Evolutionary conservation across 2,113 vertebrate species (phyloP), one percentile per base, ranked within the genome.

Genomic region (Clinocottus analis): DNA sequence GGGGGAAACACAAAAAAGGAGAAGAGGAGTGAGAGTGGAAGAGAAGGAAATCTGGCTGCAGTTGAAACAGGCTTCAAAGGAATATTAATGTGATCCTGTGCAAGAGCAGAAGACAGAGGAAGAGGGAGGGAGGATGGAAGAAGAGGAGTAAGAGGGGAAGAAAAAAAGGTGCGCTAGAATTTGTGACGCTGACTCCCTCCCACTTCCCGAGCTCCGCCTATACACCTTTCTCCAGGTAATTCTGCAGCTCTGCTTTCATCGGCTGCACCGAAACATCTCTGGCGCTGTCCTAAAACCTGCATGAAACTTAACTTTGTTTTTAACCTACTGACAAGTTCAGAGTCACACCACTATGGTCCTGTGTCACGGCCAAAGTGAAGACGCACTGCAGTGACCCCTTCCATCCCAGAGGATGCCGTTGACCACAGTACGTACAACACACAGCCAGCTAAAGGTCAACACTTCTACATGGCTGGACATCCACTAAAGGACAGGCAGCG

Each of bases 21-120:
- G 33, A 70, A 72, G 75, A 45, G 37, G 59, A 55, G 75, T 12
- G 77, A 72, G 79, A 61, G 69, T 58, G 75, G n/a, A 58, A 56
- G 67, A 71, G 64, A 70, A 66, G 55, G 80, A 83, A 67, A 84
- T 90, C 72, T 76, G 85, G 85, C 83, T 88, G 88, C 84, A 76
- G 86, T 75, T 83, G 90, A 92, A 91, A 88, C 77, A 87, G 83
- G 87, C 91, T 93, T 94, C 90, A 94, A 94, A 94, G 89, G 92
- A 93, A 94, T 94, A 93, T 91, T 92, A 91, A 94, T 92, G 86
- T 85, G 85, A 91, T 91, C 80, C 89, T 92, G 79, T 86, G 86
- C 88, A 88, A 84, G 85, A 91, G 85, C 75, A 83, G 88, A 84
- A 84, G 86, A 90, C 71, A 80, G 76, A 53, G 72, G 69, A 53